Evolutionary conservation across 2,113 vertebrate species (phyloP).

Genomic region (Poeciliopsis turrubarensis): DNA sequence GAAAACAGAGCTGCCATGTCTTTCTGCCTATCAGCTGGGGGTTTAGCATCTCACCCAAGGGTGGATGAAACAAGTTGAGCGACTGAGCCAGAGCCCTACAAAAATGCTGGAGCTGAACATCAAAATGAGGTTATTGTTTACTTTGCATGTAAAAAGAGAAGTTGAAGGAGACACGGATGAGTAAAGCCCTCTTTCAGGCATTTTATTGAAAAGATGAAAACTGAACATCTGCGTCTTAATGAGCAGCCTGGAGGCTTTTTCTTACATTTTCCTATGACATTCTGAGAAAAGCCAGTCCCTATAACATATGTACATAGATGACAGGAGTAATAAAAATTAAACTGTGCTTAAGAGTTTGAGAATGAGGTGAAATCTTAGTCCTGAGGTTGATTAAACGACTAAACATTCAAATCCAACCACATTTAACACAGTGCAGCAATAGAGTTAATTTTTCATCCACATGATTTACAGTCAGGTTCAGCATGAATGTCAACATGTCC

Average conservation of each 20-base stretch:
- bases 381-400: no score
- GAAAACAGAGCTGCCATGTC: constrained; percentile 1
- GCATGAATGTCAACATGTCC: no score
- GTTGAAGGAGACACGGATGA: not conserved
- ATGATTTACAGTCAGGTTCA: no score
- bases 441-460: no score
- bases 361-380: no score
- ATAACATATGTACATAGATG: no score
- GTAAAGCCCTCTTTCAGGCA: not conserved
- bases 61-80: not conserved
- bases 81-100: not conserved
- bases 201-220: constrained; percentile 1
- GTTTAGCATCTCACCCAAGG: not conserved
- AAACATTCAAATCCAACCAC: no score
- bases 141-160: not conserved
- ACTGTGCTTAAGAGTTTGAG: no score
- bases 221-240: not conserved
- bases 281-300: no score
- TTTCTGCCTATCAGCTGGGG: not conserved
- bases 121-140: not conserved
- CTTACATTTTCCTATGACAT: not conserved
- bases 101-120: not conserved
- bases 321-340: no score
- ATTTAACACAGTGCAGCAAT: no score
- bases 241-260: not conserved